These are phyloP conservation scores for Promerops cafer DNA, from an alignment of 2,113 vertebrate genomes.

Conservation along the genomic window DNA sequence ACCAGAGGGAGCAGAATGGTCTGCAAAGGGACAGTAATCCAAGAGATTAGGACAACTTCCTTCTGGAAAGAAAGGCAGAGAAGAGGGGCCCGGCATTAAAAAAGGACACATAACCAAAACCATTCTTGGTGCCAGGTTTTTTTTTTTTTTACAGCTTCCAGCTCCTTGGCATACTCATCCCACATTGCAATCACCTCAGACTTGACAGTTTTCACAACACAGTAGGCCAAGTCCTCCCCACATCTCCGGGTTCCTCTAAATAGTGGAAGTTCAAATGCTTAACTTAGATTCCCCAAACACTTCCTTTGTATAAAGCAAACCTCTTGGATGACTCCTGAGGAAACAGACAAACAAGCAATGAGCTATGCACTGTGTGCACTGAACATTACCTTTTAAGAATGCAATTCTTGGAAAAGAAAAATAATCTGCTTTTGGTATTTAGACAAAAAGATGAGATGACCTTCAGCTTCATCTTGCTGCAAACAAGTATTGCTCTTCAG, in stretches of 20 bases:
- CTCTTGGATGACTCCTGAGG: not conserved
- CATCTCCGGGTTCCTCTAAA: not conserved
- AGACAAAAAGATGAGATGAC: not conserved
- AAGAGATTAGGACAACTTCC: not conserved
- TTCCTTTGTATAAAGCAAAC: not conserved
- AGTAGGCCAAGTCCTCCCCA: not conserved
- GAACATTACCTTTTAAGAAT: not conserved
- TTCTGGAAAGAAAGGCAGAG: not conserved
- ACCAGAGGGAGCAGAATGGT: not conserved
- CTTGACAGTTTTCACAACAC: not conserved
- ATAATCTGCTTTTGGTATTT: not conserved
- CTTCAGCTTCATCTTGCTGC: not conserved
- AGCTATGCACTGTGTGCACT: not conserved
- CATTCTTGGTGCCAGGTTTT: not conserved
- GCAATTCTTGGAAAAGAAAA: not conserved
- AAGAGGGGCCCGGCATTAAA: not conserved
- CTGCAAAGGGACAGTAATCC: not conserved
- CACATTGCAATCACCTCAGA: not conserved
- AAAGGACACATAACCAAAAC: not conserved
- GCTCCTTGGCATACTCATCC: not conserved
- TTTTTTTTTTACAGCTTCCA: not conserved
- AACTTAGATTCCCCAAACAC: not conserved
- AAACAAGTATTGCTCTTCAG: not conserved
- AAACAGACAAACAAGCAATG: not conserved
- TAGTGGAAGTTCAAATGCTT: not conserved